Conservation (phyloP, 2,113 vertebrate species). For the Crotalus tigris region DNA sequence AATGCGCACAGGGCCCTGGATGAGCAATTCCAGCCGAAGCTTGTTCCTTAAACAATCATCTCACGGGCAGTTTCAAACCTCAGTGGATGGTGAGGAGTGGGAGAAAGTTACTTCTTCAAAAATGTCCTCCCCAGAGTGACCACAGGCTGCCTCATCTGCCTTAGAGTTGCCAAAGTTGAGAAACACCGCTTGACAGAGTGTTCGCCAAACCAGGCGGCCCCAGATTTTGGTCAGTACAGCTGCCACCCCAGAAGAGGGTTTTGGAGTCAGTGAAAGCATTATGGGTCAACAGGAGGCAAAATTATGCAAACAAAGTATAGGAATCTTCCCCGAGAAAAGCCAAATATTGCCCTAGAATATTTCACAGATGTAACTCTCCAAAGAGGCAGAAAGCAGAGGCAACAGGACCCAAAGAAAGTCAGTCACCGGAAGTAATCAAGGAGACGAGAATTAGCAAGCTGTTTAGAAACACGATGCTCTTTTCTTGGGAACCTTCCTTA, state of each 20-base stretch:
- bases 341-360: neutral
- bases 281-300: neutral
- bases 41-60: neutral
- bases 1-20: too few relatives aligned
- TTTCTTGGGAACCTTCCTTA: neutral
- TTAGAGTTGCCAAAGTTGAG: too few relatives aligned
- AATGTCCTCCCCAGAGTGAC: neutral
- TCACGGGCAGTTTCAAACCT: neutral
- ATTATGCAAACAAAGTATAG: neutral
- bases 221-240: neutral
- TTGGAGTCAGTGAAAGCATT: neutral
- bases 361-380: neutral
- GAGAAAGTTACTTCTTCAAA: neutral
- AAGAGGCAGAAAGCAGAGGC: neutral
- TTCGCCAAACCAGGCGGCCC: neutral
- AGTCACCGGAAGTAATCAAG: neutral
- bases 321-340: neutral
- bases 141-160: too few relatives aligned
- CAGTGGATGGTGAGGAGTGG: neutral
- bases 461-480: neutral
- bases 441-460: neutral
- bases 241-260: neutral
- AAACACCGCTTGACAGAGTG: too few relatives aligned
- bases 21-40: neutral
- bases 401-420: neutral